These are phyloP conservation scores for Pseudochirops corinnae DNA, from an alignment of 2,797 vertebrate genomes.

Conservation along the genomic window DNA sequence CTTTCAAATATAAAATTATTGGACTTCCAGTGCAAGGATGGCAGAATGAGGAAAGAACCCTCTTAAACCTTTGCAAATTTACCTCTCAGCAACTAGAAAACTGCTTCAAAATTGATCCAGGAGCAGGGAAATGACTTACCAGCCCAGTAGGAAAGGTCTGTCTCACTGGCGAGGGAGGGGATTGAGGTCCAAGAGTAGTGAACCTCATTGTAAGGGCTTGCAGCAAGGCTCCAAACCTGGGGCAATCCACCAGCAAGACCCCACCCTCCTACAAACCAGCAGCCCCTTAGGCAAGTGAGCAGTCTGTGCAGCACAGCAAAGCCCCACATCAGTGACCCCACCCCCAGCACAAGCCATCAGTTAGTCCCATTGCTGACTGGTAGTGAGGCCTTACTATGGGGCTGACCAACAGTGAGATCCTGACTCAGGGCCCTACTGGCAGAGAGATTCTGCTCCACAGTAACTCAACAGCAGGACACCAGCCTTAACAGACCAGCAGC, in stretches of 20 bases:
- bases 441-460: too few relatives aligned
- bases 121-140: too few relatives aligned
- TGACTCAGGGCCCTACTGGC: too few relatives aligned
- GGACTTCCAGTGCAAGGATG: neutral
- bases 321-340: neutral
- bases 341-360: neutral
- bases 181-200: neutral
- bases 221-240: too few relatives aligned
- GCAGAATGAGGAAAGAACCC: neutral
- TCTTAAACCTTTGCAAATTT: neutral
- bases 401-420: neutral
- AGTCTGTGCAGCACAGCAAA: neutral
- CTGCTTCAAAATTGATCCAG: neutral
- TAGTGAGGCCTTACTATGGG: neutral
- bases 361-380: neutral
- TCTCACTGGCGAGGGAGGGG: neutral
- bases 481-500: too few relatives aligned
- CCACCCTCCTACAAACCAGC: too few relatives aligned
- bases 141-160: too few relatives aligned
- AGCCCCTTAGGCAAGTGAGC: neutral
- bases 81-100: neutral
- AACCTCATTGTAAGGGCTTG: too few relatives aligned
- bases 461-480: too few relatives aligned
- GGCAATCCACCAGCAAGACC: too few relatives aligned
- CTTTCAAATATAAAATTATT: conserved; percentile 68